Evolutionary conservation across 2,888 invertebrate species (phyloP).

Genomic region (Watsonalla cultraria): DNA sequence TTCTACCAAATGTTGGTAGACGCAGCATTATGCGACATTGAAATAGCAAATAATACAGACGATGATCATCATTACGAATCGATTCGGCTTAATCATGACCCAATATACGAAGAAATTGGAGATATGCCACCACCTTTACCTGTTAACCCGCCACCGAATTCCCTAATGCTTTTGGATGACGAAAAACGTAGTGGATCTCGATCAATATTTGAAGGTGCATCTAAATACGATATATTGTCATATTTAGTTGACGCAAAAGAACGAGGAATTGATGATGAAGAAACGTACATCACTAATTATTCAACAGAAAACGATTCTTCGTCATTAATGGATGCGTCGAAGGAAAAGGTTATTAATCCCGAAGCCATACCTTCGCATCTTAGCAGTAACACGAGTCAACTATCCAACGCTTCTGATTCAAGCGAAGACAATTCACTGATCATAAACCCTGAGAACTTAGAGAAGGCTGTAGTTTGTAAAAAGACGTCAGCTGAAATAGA

Average conservation of each 20-base stretch:
- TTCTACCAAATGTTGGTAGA: conserved; percentile 87
- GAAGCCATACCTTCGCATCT: conserved; percentile 61
- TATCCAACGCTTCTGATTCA: conserved; percentile 90
- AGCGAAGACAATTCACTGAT: conserved; percentile 89
- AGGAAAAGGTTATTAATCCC: conserved; percentile 78
- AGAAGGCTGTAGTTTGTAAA: conserved; percentile 75
- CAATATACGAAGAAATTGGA: conserved; percentile 87
- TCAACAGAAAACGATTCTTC: conserved; percentile 73
- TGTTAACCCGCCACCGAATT: conserved; percentile 85
- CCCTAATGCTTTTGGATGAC: conserved; percentile 82
- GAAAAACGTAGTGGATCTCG: conserved; percentile 83
- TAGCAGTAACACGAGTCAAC: conserved; percentile 85
- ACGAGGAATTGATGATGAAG: conserved; percentile 84
- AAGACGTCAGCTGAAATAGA: conserved; percentile 88
- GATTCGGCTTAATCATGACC: conserved; percentile 82
- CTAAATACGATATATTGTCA: conserved; percentile 93
- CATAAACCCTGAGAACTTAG: conserved; percentile 77
- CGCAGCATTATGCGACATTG: conserved; percentile 83
- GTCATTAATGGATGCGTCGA: conserved; percentile 69
- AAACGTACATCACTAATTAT: conserved; percentile 82
- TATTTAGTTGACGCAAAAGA: conserved; percentile 93
- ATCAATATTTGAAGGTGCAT: conserved; percentile 88
- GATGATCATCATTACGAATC: conserved; percentile 87
- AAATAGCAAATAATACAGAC: conserved; percentile 79
- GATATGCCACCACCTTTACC: conserved; percentile 89